A percentile compares a stretch with the other conserved stretches of the same genome.
Conservation (phyloP, 2,888 invertebrate species). For the Hoplodrina ambigua region DNA sequence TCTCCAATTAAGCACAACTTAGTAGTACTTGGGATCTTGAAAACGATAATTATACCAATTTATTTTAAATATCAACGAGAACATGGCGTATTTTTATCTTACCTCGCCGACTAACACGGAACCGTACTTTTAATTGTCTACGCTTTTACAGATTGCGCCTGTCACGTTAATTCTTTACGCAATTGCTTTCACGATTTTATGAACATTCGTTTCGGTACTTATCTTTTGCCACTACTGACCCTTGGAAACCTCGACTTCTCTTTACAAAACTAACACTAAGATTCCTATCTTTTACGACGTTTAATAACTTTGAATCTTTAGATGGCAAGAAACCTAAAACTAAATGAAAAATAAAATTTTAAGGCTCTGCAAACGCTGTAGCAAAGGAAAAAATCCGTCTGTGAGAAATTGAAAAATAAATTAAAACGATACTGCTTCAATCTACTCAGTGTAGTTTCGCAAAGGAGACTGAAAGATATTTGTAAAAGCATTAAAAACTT, state of each 20-base stretch:
- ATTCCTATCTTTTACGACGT: conserved; percentile 15
- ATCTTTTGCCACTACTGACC: conserved; percentile 44
- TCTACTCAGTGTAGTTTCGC: conserved; percentile 14
- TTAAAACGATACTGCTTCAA: conserved; percentile 41
- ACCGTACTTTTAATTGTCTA: conserved; percentile 57
- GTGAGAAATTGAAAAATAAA: conserved; percentile 61
- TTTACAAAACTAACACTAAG: conserved; percentile 26
- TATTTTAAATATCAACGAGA: conserved; percentile 57
- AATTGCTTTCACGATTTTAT: conserved; percentile 52
- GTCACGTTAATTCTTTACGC: conserved; percentile 50
- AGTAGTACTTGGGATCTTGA: conserved; percentile 58
- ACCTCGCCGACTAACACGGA: conserved; percentile 25
- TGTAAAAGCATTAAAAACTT: conserved; percentile 1
- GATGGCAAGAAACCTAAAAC: conserved; percentile 40
- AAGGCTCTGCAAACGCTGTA: conserved; percentile 28
- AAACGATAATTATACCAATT: conserved; percentile 60
- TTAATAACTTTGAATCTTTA: conserved; percentile 33
- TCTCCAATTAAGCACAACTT: conserved; percentile 71
- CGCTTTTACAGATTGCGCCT: conserved; percentile 47
- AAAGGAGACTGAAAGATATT: conserved; percentile 36
- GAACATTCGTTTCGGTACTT: conserved; percentile 35
- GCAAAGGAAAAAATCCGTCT: conserved; percentile 45
- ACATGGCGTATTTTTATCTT: conserved; percentile 49
- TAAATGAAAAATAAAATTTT: conserved; percentile 43
- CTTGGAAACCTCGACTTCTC: conserved; percentile 30